These are phyloP conservation scores for Cotesia vestalis DNA, from an alignment of 1,140 invertebrate genomes.

Conservation along the genomic window DNA sequence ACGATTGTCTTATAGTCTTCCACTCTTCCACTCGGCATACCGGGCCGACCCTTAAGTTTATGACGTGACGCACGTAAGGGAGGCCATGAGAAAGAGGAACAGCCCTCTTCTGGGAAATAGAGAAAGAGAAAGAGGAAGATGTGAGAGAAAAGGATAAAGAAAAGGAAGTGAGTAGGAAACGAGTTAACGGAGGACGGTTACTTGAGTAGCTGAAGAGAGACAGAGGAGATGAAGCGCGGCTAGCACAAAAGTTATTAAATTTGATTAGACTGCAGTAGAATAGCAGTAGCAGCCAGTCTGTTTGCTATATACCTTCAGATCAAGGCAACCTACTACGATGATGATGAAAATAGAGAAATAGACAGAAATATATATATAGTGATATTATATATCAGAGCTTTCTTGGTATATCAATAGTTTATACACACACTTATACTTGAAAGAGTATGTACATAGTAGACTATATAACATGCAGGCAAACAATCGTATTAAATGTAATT, in stretches of 20 bases:
- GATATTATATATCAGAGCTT: constrained; percentile 47
- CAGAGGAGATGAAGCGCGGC: constrained; percentile 34
- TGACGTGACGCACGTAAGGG: constrained; percentile 48
- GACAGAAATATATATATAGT: constrained; percentile 40
- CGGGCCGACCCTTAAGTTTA: constrained; percentile 44
- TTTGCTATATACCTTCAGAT: constrained; percentile 13
- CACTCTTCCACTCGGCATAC: too few species aligned
- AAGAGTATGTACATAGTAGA: constrained; percentile 17
- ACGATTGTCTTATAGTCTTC: constrained; percentile 34
- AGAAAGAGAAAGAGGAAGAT: constrained; percentile 12
- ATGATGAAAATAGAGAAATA: constrained; percentile 30
- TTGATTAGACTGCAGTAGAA: constrained; percentile 63
- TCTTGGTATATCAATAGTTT: constrained; percentile 20
- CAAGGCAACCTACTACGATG: constrained; percentile 35
- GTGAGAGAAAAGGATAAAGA: constrained; percentile 1
- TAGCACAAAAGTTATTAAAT: constrained; percentile 65
- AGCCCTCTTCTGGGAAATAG: not conserved
- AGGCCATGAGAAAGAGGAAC: constrained; percentile 4
- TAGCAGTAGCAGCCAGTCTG: constrained; percentile 37
- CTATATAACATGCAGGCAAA: constrained; percentile 18
- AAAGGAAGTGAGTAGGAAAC: constrained; percentile 21
- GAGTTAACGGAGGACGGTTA: constrained; percentile 34
- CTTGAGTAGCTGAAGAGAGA: constrained; percentile 40
- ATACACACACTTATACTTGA: not conserved
- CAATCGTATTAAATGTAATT: constrained; percentile 63